Evolutionary conservation across 2,888 invertebrate genomes (phyloP).

Genomic region (Agrotis puta): DNA sequence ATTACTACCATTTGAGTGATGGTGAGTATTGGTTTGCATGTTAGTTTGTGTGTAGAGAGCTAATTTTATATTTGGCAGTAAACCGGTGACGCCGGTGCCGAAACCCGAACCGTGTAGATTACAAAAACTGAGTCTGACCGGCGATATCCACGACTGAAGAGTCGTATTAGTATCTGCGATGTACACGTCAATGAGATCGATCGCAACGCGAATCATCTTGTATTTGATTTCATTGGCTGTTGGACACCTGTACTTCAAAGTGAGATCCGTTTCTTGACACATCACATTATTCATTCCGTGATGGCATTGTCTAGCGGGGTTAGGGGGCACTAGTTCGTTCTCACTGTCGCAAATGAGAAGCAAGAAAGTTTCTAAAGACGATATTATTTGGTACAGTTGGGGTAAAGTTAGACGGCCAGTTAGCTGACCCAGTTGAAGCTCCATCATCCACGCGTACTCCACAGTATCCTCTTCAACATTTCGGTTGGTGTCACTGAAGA

Average conservation of each 20-base stretch:
- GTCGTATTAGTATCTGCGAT: conserved; percentile 97
- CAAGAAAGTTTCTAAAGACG: conserved; percentile 96
- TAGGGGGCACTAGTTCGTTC: conserved; percentile 96
- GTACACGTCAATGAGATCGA: conserved; percentile 97
- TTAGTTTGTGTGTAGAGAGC: conserved; percentile 93
- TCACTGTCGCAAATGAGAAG: conserved; percentile 96
- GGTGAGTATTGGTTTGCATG: conserved; percentile 88
- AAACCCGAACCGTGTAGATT: conserved; percentile 98
- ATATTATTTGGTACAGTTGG: conserved; percentile 96
- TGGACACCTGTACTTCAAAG: conserved; percentile 94
- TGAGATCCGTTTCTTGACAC: conserved; percentile 93
- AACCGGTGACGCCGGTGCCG: conserved; percentile 96
- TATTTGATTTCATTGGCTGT: conserved; percentile 97
- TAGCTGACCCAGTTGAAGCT: conserved; percentile 97
- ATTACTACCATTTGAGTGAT: conserved; percentile 90
- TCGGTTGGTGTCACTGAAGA: conserved; percentile 98
- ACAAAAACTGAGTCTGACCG: conserved; percentile 96
- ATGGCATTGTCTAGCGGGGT: conserved; percentile 94
- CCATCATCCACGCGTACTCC: conserved; percentile 99
- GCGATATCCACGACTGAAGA: conserved; percentile 96
- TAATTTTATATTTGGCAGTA: conserved; percentile 94
- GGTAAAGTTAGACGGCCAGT: conserved; percentile 97
- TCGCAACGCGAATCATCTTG: conserved; percentile 96
- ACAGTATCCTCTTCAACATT: conserved; percentile 98
- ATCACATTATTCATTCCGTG: conserved; percentile 94